Base-by-base conservation (phyloP, 2,888 invertebrate species). In the Busseola fusca region DNA sequence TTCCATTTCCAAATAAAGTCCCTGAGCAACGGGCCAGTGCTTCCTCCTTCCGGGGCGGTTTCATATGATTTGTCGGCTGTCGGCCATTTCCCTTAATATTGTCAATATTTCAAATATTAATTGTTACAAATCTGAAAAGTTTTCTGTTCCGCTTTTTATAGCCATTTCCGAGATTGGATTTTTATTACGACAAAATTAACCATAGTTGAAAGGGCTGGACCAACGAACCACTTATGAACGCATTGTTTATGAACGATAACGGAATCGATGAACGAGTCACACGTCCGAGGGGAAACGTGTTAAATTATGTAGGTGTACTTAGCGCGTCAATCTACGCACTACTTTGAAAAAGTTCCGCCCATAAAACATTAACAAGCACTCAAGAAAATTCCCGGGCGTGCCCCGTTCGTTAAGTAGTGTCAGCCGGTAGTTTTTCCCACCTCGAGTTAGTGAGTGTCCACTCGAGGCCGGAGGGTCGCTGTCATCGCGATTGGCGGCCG, bases 281-380 rank as follows among this genome's bases (percentile, higher is more conserved):
- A 88, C 89, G 87, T 91, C 90, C 87, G 86, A 88, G 88, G 91
- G 91, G 91, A 90, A 92, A 90, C 89, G 90, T 93, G 93, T 95
- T 95, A 92, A 95, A 95, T 94, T 95, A 95, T 95, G 91, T 93
- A 95, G 90, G 91, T 92, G 92, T 93, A 95, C 95, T 95, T 94
- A 95, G 89, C 92, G 91, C 92, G 94, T 94, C 95, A 94, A 93
- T 95, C 94, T 90, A 93, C 91, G 90, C 93, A 93, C 92, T 93
- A 93, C 92, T 93, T 92, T 90, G 93, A 93, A 95, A 94, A 95
- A 95, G 94, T 95, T 94, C 92, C 94, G 91, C 94, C 95, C 93
- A 95, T 95, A 92, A 95, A 95, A 95, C 95, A 95, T 95, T 95
- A 95, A 95, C 95, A 94, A 94, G 95, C 95, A 95, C 95, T 95